A percentile compares a stretch with the other conserved stretches of the same genome.
Evolutionary conservation across 2,888 invertebrate species (phyloP).

Genomic region (Caenorhabditis macrosperma): DNA sequence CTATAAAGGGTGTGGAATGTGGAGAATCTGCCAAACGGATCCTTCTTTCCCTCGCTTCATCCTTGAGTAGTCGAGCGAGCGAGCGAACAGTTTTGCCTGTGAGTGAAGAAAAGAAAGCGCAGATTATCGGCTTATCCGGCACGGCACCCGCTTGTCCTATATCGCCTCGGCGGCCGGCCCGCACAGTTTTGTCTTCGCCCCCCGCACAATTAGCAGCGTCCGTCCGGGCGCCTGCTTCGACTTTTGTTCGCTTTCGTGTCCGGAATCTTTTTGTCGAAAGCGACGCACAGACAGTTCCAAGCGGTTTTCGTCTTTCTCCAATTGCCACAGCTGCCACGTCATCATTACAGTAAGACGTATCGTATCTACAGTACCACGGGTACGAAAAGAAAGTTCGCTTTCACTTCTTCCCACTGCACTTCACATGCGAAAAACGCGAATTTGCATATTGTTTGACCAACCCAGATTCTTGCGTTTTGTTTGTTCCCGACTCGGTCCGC

Average conservation of each 20-base stretch:
- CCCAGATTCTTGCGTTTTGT: constrained; percentile 49
- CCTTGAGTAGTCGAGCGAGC: constrained; percentile 27
- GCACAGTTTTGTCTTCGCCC: constrained; percentile 41
- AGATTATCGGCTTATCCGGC: constrained; percentile 59
- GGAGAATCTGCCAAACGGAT: constrained; percentile 37
- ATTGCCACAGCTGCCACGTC: too few relatives aligned
- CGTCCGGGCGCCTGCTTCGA: neutral
- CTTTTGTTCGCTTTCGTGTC: constrained; percentile 10
- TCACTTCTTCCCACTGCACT: neutral
- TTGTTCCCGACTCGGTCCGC: constrained; percentile 42
- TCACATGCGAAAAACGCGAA: constrained; percentile 10
- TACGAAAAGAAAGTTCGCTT: too few relatives aligned
- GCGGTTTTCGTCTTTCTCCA: neutral
- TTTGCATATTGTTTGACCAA: constrained; percentile 51
- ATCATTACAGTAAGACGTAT: too few relatives aligned
- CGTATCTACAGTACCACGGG: neutral
- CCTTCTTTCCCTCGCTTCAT: constrained; percentile 9
- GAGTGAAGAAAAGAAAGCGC: constrained; percentile 37
- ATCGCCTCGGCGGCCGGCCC: constrained; percentile 11
- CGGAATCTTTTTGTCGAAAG: neutral
- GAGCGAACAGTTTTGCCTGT: neutral
- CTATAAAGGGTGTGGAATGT: neutral
- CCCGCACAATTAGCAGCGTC: constrained; percentile 48
- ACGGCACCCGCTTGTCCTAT: constrained; percentile 56
- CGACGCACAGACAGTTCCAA: too few relatives aligned